Conservation (phyloP, 2,113 vertebrate species). For the Psittacara wagleri region DNA sequence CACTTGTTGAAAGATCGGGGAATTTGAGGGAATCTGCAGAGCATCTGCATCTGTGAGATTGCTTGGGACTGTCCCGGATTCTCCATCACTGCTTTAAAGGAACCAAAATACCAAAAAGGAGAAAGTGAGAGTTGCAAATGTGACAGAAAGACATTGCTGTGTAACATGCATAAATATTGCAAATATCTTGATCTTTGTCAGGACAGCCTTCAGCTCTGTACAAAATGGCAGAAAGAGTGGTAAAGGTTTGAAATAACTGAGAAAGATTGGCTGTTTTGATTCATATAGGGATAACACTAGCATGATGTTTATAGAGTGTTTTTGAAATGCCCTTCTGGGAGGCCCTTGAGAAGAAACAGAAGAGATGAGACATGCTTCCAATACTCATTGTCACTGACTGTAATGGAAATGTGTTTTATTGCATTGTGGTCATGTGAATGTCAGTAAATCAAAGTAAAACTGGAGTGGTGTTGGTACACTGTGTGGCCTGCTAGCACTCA, state of each 20-base stretch:
- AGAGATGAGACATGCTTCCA: conserved; percentile 6
- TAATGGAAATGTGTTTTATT: conserved; percentile 63
- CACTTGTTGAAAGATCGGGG: not conserved
- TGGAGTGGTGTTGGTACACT: conserved; percentile 45
- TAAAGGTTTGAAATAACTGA: not conserved
- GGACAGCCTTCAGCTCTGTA: not conserved
- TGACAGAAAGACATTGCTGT: conserved; percentile 7
- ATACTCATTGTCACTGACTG: conserved; percentile 38
- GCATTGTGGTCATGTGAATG: conserved; percentile 41
- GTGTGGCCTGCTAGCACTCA: conserved; percentile 9
- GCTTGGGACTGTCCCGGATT: not conserved
- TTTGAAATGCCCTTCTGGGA: conserved; percentile 28
- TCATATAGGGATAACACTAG: conserved; percentile 28
- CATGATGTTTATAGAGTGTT: not conserved
- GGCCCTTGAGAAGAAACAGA: conserved; percentile 52
- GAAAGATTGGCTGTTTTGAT: not conserved
- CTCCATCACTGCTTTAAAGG: not conserved
- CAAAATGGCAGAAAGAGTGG: not conserved
- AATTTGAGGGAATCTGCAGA: not conserved
- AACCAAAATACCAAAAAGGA: not conserved
- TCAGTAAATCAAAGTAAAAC: conserved; percentile 46
- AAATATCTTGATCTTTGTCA: not conserved
- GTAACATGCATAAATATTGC: not conserved
- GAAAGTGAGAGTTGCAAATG: not conserved
- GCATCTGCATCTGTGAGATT: not conserved